Evolutionary conservation across 1,140 invertebrate genomes (phyloP), one percentile per base, ranked within the genome.

Genomic region (Eueides isabella): DNA sequence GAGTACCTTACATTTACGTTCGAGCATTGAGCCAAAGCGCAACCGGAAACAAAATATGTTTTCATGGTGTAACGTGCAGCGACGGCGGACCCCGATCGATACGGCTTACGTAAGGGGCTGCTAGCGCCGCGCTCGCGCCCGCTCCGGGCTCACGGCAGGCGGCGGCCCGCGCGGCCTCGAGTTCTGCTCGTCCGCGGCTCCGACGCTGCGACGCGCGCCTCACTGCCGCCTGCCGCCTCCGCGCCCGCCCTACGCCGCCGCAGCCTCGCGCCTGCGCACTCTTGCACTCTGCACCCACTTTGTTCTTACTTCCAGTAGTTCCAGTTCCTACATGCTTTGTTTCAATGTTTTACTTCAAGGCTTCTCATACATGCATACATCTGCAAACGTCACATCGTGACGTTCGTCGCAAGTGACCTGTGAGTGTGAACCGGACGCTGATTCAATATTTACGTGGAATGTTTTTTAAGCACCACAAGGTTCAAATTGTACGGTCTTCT

Each of bases 221-320:
- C 76, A 81, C 79, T 76, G 79, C 80, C 82, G 80, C 83, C 80
- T 80, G 79, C 83, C 70, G 76, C 75, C 66, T 31, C 70, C 16
- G 72, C 70, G 28, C 74, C 72, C 71, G 61, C 35, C 61, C 38
- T 31, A 1, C 35, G 9, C 65, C 33, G n/a, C 23, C 35, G 35
- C 35, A 26, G 23, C 19, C 1, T 29, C 38, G 35, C 61, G 33
- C n/a, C 1, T 61, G 30, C 69, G 26, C 29, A n/a, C n/a, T n/a
- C 67, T 6, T 35, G 28, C 28, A 31, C 23, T 30, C 61, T 30
- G 61, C 61, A 30, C 26, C 16, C 61, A 23, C 26, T 14, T 9
- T 19, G 35, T 16, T 19, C 5, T n/a, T 9, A 7, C 16, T 55
- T 23, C 48, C 19, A 55, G 19, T 9, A 7, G 3, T 55, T 23